A percentile compares a stretch with the other conserved stretches of the same genome.
These are phyloP conservation scores for Trididemnum nubilum DNA, from an alignment of 23 tunicate species.

Conservation along the genomic window DNA sequence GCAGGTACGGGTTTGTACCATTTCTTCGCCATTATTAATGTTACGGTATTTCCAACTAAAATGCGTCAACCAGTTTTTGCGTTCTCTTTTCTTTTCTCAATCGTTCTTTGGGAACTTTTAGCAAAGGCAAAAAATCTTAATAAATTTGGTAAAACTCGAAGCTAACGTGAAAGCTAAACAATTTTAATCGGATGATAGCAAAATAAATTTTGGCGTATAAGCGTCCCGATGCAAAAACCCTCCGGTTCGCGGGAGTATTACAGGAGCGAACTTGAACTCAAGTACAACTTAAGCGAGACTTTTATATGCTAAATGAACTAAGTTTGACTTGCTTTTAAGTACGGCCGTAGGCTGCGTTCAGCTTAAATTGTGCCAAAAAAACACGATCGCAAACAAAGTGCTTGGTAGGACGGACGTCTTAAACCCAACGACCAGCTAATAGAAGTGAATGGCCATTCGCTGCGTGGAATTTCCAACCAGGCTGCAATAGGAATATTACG, in stretches of 20 bases:
- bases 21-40: neutral
- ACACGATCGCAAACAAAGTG: neutral
- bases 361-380: no score
- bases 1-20: conserved; percentile 90
- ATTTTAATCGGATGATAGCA: no score
- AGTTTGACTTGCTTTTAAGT: neutral
- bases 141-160: no score
- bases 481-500: conserved; percentile 72
- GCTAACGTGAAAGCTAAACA: no score
- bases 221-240: no score
- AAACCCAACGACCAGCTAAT: conserved; percentile 83
- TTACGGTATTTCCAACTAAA: no score
- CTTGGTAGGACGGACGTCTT: conserved; percentile 78
- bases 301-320: neutral
- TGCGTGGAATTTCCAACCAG: conserved; percentile 67
- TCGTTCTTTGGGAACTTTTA: neutral
- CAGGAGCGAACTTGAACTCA: neutral
- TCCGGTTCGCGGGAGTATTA: no score
- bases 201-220: no score
- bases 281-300: neutral
- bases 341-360: no score
- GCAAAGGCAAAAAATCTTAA: no score
- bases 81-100: no score
- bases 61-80: no score
- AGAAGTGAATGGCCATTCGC: conserved; percentile 74